These are phyloP conservation scores for Anguilla pacifica DNA, from an alignment of 2,797 vertebrate genomes.

Conservation along the genomic window DNA sequence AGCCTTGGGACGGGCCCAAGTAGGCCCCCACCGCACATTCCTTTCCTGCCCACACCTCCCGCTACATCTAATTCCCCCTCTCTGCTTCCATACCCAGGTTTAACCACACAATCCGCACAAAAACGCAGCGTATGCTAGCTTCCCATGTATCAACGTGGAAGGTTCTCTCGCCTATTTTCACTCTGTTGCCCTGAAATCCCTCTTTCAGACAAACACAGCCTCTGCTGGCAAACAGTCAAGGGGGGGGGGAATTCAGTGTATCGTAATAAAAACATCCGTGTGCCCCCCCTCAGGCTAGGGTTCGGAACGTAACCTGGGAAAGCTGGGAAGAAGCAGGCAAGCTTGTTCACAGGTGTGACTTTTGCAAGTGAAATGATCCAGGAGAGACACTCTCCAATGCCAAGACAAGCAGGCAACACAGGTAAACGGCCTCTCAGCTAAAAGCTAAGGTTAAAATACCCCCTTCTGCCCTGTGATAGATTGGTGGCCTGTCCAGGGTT, in stretches of 20 bases:
- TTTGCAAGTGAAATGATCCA: conserved; percentile 11
- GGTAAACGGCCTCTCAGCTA: too few relatives aligned
- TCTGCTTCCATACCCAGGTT: not conserved
- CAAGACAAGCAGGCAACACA: too few relatives aligned
- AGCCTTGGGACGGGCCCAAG: not conserved
- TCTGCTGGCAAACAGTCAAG: not conserved
- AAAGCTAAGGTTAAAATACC: too few relatives aligned
- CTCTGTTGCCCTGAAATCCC: not conserved
- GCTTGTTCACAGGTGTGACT: not conserved
- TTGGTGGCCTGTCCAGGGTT: too few relatives aligned
- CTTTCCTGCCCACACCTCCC: not conserved
- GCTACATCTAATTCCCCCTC: not conserved
- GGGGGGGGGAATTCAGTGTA: not conserved
- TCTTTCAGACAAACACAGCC: not conserved
- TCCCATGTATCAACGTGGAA: not conserved
- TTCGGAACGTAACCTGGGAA: not conserved
- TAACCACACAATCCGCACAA: not conserved
- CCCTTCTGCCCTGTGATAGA: not conserved
- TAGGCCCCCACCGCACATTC: not conserved
- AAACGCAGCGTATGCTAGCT: not conserved
- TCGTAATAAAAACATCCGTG: not conserved
- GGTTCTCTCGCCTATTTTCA: not conserved
- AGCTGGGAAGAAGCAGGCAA: not conserved
- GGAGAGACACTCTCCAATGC: not conserved
- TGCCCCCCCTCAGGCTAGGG: not conserved